A percentile compares a stretch with the other conserved stretches of the same genome.
phyloP scores from a whole-genome alignment of 2,888 invertebrate species.

The Eupithecia dodoneata region DNA sequence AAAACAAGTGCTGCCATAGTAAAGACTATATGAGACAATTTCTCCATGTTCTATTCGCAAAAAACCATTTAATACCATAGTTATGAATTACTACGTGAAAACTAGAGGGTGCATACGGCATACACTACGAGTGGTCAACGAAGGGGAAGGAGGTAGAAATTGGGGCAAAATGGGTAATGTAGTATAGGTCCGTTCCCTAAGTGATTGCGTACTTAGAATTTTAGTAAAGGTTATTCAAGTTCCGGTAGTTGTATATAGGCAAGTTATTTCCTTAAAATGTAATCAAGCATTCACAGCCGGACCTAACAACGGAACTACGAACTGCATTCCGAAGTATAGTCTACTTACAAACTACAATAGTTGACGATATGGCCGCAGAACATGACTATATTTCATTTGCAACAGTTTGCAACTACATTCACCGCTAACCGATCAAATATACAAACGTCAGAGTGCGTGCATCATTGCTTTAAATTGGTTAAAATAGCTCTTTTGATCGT shows the following conservation, averaged over 20 bases:
- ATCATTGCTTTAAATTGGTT: background rate
- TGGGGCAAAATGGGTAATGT: no score
- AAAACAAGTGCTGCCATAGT: no score
- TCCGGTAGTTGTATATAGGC: background rate
- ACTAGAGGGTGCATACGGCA: no score
- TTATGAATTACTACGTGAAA: no score
- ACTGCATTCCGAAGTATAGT: background rate
- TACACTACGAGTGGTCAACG: no score
- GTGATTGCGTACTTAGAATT: background rate
- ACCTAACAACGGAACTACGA: background rate
- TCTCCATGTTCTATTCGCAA: no score
- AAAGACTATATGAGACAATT: no score
- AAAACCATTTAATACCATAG: no score
- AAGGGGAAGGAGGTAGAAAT: no score
- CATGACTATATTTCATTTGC: background rate
- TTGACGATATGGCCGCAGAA: background rate
- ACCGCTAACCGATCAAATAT: background rate
- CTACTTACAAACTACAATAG: background rate
- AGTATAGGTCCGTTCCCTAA: no score
- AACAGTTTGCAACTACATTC: background rate
- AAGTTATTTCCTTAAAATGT: background rate
- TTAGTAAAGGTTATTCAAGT: background rate
- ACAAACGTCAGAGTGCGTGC: conserved; percentile 3
- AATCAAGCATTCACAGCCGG: background rate
- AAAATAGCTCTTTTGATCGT: background rate